Percentiles rank a stretch among this genome's conserved stretches.
These are phyloP conservation scores for Plotosus lineatus DNA, from an alignment of 2,113 vertebrate genomes.

Conservation along the genomic window DNA sequence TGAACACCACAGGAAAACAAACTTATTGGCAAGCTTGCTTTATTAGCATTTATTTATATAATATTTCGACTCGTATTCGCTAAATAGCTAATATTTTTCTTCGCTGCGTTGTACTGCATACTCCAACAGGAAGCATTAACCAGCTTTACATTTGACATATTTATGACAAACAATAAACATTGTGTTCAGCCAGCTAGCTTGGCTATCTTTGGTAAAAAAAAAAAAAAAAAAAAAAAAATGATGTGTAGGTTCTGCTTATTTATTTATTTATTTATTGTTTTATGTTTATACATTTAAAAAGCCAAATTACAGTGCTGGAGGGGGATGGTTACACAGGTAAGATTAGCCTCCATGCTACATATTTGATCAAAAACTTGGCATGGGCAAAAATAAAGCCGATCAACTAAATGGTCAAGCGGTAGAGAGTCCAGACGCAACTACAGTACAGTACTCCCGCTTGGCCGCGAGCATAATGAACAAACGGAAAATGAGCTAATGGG, in stretches of 20 bases:
- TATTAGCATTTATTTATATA: not conserved
- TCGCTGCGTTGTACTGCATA: not conserved
- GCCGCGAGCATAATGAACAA: constrained; percentile 35
- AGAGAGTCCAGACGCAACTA: constrained; percentile 4
- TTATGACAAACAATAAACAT: not conserved
- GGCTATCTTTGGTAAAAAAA: not conserved
- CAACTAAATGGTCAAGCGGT: not conserved
- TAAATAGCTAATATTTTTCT: not conserved
- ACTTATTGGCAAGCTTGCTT: not conserved
- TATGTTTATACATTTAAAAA: not conserved
- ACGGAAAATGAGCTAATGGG: constrained; percentile 35
- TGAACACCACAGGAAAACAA: not conserved
- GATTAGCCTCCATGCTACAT: too few relatives aligned
- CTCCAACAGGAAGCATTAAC: not conserved
- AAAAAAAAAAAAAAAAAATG: too few relatives aligned
- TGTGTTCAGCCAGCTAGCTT: not conserved
- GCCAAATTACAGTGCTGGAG: not conserved
- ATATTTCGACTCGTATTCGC: not conserved
- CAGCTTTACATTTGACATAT: not conserved
- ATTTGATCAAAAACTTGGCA: not conserved
- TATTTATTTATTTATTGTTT: too few relatives aligned
- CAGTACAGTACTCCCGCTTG: not conserved
- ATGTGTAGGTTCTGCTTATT: not conserved
- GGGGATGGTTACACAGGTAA: not conserved
- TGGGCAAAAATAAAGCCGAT: not conserved